These are phyloP conservation scores for Dexiosoma caninum DNA, from an alignment of 2,888 invertebrate genomes.

Conservation along the genomic window DNA sequence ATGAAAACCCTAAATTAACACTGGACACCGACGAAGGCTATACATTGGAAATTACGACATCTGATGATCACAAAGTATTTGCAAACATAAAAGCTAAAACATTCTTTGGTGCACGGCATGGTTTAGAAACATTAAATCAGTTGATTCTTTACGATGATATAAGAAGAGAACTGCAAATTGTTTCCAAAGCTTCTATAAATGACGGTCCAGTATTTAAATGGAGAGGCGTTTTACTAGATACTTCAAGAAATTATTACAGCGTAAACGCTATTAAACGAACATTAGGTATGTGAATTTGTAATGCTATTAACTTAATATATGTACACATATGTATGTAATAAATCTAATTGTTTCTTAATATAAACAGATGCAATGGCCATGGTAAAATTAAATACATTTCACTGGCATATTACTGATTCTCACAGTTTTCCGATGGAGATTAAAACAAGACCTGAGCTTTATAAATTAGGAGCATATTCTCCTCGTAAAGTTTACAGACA, in stretches of 20 bases:
- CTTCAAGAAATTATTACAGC: conserved; percentile 90
- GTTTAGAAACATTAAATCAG: conserved; percentile 80
- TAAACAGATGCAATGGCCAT: conserved; percentile 89
- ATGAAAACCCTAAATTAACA: conserved; percentile 73
- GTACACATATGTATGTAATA: neutral
- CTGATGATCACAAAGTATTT: conserved; percentile 72
- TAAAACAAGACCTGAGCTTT: conserved; percentile 84
- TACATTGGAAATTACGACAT: conserved; percentile 65
- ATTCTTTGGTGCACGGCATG: conserved; percentile 83
- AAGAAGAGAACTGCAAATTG: conserved; percentile 79
- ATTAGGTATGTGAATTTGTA: conserved; percentile 79
- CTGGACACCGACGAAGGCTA: conserved; percentile 81
- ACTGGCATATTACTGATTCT: conserved; percentile 96
- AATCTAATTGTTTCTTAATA: neutral
- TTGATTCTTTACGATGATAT: conserved; percentile 77
- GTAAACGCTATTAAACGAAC: conserved; percentile 85
- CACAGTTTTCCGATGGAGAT: conserved; percentile 95
- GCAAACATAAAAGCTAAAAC: conserved; percentile 79
- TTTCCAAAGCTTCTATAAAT: conserved; percentile 81
- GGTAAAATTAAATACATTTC: conserved; percentile 94
- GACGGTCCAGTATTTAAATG: conserved; percentile 93
- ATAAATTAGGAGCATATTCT: conserved; percentile 88
- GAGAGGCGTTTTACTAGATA: conserved; percentile 93
- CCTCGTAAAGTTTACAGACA: conserved; percentile 83
- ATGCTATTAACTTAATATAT: neutral